A percentile compares a stretch with the other conserved stretches of the same genome.
Evolutionary conservation across 2,113 vertebrate species (phyloP).

Genomic region (Delphinus delphis): DNA sequence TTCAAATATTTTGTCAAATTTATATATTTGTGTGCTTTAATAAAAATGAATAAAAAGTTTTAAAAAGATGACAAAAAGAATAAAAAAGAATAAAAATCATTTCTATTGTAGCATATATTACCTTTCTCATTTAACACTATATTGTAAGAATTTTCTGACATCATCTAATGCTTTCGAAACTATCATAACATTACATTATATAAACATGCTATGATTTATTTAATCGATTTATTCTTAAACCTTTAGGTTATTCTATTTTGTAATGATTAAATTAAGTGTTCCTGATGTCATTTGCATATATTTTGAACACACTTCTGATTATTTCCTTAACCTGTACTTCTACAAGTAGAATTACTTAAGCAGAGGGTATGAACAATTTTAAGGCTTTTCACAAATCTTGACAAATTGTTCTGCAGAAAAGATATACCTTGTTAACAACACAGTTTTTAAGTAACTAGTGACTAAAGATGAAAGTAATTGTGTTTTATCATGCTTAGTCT

Average conservation of each 20-base stretch:
- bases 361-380: not conserved
- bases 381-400: not conserved
- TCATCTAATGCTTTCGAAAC: constrained; percentile 10
- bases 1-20: not conserved
- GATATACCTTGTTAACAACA: not conserved
- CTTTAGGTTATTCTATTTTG: not conserved
- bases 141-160: not conserved
- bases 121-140: not conserved
- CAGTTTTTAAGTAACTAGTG: not conserved
- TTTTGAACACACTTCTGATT: not conserved
- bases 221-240: not conserved
- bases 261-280: not conserved
- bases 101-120: not conserved
- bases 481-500: not conserved
- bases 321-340: not conserved
- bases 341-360: not conserved
- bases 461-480: not conserved
- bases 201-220: not conserved
- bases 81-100: not conserved
- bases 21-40: not conserved
- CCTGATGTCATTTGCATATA: not conserved
- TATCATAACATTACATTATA: not conserved
- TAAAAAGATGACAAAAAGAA: not conserved
- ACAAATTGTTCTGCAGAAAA: not conserved
- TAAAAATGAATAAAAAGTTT: constrained; percentile 3